Evolutionary conservation across 1,140 invertebrate genomes (phyloP), one percentile per base, ranked within the genome.

Genomic region (Platorchestia sp.): DNA sequence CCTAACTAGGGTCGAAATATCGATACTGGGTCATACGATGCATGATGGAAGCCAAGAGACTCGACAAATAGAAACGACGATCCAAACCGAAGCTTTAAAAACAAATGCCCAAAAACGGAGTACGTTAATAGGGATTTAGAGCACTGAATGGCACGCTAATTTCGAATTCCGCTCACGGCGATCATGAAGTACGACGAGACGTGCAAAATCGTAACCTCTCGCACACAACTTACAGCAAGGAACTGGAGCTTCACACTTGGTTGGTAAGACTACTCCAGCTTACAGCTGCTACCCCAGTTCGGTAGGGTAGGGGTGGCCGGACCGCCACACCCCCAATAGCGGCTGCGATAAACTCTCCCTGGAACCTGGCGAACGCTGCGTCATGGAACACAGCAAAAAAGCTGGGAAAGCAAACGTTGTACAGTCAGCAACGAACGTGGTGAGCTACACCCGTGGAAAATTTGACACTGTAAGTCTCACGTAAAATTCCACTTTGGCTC

Each of bases 1-100:
- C 59, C 59, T 75, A 75, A 75, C 59, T 75, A 75, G 59, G 59
- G 59, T 75, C 59, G 59, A 75, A 75, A 75, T 75, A 75, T 75
- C 59, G 59, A 75, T 75, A 75, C 59, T 75, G 59, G 59, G 59
- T 75, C 59, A 75, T 75, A 75, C 59, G 59, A 75, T 75, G 59
- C 59, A 75, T 75, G 59, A 75, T 75, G 59, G 59, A 75, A 14
- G 59, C 27, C 14, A 14, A 75, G 27, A 19, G 59, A 75, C 59
- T 75, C 59, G 59, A 75, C 59, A 36, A 75, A 14, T 75, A 36
- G 14, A 75, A 75, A 75, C 27, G 59, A 36, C 59, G 59, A 14
- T 75, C 10, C 36, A 14, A 75, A 36, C 14, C 59, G 10, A 75
- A 27, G 59, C 59, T 75, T 75, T 27, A 75, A n/a, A 10, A 75